These are phyloP conservation scores for Elegia similella DNA, from an alignment of 2,888 invertebrate genomes.

Conservation along the genomic window DNA sequence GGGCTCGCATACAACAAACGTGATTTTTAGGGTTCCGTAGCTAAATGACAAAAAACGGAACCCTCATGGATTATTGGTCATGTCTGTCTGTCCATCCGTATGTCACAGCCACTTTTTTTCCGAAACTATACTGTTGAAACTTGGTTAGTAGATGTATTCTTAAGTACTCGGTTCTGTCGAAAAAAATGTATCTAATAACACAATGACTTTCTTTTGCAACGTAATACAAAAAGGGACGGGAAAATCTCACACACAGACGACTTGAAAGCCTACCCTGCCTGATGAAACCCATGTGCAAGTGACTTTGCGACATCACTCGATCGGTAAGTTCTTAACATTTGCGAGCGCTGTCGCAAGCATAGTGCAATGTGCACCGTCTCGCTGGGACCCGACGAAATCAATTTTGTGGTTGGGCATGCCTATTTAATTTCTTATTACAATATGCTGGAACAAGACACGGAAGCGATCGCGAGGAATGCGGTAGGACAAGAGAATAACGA, in stretches of 20 bases:
- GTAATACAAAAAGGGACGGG: background rate
- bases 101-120: too few species aligned
- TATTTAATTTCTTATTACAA: slow-evolving; percentile 18
- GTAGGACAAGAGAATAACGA: slow-evolving; percentile 25
- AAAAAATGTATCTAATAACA: too few species aligned
- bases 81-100: too few species aligned
- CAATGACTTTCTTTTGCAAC: too few species aligned
- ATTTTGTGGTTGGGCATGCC: slow-evolving; percentile 17
- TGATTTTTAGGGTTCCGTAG: too few species aligned
- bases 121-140: too few species aligned
- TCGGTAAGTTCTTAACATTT: slow-evolving; percentile 43
- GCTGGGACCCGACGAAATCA: slow-evolving; percentile 9
- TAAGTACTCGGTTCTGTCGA: too few species aligned
- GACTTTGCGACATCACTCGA: too few species aligned
- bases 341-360: slow-evolving; percentile 21
- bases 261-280: background rate
- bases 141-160: too few species aligned
- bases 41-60: too few species aligned
- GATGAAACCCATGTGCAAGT: slow-evolving; percentile 41
- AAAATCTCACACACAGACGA: background rate
- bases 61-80: too few species aligned
- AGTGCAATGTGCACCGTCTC: slow-evolving; percentile 19
- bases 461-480: slow-evolving; percentile 32
- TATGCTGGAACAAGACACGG: slow-evolving; percentile 20
- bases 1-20: too few species aligned